Evolutionary conservation across 23 tunicate genomes (phyloP), one percentile per base, ranked within the genome.

Genomic region (Styela clava): DNA sequence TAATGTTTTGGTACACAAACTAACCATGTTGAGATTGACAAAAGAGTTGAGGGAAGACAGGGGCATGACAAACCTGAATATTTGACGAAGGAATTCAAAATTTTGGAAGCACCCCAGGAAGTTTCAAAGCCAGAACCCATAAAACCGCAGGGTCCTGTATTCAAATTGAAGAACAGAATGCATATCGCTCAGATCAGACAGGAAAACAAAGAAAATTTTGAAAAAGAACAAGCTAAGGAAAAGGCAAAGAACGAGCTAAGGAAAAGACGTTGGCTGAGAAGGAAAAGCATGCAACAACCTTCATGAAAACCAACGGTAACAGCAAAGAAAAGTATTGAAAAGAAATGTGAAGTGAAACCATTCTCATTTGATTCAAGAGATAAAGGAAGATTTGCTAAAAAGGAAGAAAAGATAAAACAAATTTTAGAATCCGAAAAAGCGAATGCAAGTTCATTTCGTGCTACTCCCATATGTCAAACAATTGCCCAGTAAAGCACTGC

Each of bases 391-490:
- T 67, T 67, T 67, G 71, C 71, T 67, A 67, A 67, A 22, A 67
- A 67, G 24, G 71, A 67, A 67, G 23, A 67, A 67, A 67, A 67
- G 22, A 67, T 67, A 18, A 27, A 67, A 67, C 23, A 67, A 29
- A 22, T 67, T 29, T 25, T 67, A 16, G 31, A 67, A 67, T 25
- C 30, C 0, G 23, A 67, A 67, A 67, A 67, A 67, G 71, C 30
- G 71, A 29, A 16, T 19, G 71, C 71, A 27, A 67, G 24, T 1
- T 28, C 78, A 5, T 87, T 87, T 70, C 74, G 77, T 35, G 91
- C 91, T 76, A 83, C 69, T 19, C 80, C 80, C n/a, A 82, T 82
- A 78, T 68, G 61, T 27, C 12, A 28, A 16, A 35, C 64, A 18
- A 52, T 1, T 12, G 74, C 12, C 82, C 91, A 27, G 56, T 63